phyloP scores from a whole-genome alignment of 2,888 invertebrate genomes.

The Pristionchus fissidentatus region DNA sequence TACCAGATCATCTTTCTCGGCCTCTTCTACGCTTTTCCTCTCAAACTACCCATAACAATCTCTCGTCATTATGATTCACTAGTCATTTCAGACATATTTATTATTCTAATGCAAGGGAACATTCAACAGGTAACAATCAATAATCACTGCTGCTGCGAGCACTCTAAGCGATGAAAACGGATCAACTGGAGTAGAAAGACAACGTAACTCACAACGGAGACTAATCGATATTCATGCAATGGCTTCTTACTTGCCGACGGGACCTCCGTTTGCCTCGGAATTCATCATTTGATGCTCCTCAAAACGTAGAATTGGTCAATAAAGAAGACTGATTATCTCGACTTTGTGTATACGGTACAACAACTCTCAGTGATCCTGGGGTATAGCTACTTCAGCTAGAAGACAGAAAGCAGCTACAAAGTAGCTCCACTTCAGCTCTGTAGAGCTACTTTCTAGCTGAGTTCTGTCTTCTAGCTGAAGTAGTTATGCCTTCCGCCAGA shows the following conservation, averaged over 20 bases:
- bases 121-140: neutral
- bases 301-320: neutral
- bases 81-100: neutral
- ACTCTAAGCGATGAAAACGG: neutral
- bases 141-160: neutral
- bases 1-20: conserved; percentile 35
- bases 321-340: too few relatives aligned
- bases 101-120: neutral
- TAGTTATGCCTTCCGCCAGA: too few relatives aligned
- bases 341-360: too few relatives aligned
- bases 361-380: too few relatives aligned
- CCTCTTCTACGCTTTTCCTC: neutral
- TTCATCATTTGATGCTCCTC: conserved; percentile 92
- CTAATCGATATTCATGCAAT: neutral
- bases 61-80: neutral
- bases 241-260: conserved; percentile 45
- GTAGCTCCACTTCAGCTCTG: too few relatives aligned
- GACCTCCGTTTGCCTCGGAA: conserved; percentile 65
- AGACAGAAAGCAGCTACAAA: too few relatives aligned
- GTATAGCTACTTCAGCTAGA: too few relatives aligned
- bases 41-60: neutral
- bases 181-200: neutral
- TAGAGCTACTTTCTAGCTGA: too few relatives aligned
- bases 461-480: too few relatives aligned
- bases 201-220: conserved; percentile 16